Base-by-base conservation (phyloP, 2,888 invertebrate species). In the Rosalia funebris region DNA sequence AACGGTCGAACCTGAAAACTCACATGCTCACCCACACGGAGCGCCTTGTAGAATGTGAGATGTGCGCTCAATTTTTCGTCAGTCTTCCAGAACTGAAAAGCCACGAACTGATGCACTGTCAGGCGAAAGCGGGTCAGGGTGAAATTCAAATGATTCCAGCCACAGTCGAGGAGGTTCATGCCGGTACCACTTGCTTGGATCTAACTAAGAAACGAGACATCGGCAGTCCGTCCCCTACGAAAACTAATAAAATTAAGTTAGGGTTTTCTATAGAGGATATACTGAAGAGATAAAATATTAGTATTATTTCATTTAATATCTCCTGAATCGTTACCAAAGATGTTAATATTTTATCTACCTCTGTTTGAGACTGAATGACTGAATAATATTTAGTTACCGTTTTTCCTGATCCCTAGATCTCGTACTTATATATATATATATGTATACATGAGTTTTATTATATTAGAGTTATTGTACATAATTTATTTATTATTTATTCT, bases 211-310 rank as follows among this genome's bases (percentile, higher is more conserved):
- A 72, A 36, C 64, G 65, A 19, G 55, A 57, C 1, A 50, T 31
- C 14, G 65, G 52, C 9, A 41, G 57, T 10, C 57, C 48, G 1
- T 56, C 20, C 9, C 39, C 41, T 15, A 48, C 58, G 7, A 68
- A 66, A 15, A 68, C 65, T 17, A 83, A 83, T 5, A 87, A 85
- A 70, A 84, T 84, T 62, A 77, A 85, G 17, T 82, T 91, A 65
- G 93, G 93, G 0, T 94, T 94, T 82, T 91, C 91, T 70, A 94
- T 94, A 82, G 93, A 92, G 73, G 93, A 94, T 76, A 94, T 94
- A 67, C 92, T 94, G 92, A 91, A 89, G 80, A 89, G 92, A 83
- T 92, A 89, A 68, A 46, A 42, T 55, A 17, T 53, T 50, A 37
- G 44, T 17, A 45, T 17, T 48, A 3, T 32, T 48, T 20, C 1